These are phyloP conservation scores for Salvator merianae DNA, from an alignment of 2,113 vertebrate genomes.

Conservation along the genomic window DNA sequence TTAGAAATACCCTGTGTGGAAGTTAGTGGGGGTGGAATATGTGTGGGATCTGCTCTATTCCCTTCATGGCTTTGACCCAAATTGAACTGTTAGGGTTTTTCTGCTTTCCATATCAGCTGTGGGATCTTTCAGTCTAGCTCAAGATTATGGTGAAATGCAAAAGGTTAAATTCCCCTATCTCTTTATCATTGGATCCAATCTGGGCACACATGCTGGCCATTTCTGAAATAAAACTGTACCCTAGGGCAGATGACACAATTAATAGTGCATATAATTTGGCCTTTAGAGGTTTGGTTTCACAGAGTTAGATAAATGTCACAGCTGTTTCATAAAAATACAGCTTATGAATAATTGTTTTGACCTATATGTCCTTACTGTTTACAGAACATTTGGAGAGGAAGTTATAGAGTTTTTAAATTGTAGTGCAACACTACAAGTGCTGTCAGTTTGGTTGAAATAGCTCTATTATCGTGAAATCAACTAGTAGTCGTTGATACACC, in stretches of 20 bases:
- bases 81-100: no score
- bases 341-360: not conserved
- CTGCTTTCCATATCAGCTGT: no score
- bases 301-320: not conserved
- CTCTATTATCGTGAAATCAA: not conserved
- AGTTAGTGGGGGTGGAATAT: no score
- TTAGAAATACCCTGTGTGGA: no score
- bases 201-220: not conserved
- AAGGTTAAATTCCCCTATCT: not conserved
- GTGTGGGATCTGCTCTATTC: no score
- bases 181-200: not conserved
- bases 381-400: not conserved
- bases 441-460: not conserved
- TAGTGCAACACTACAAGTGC: not conserved
- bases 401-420: not conserved
- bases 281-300: not conserved
- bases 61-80: no score
- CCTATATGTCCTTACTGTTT: not conserved
- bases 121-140: not conserved
- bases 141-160: not conserved
- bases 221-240: not conserved
- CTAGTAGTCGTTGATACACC: no score
- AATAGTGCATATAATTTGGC: not conserved
- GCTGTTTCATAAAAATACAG: not conserved
- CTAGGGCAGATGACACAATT: not conserved